A percentile compares a stretch with the other conserved stretches of the same genome.
Evolutionary conservation across 2,888 invertebrate species (phyloP).

Genomic region (Napeogenes inachia): DNA sequence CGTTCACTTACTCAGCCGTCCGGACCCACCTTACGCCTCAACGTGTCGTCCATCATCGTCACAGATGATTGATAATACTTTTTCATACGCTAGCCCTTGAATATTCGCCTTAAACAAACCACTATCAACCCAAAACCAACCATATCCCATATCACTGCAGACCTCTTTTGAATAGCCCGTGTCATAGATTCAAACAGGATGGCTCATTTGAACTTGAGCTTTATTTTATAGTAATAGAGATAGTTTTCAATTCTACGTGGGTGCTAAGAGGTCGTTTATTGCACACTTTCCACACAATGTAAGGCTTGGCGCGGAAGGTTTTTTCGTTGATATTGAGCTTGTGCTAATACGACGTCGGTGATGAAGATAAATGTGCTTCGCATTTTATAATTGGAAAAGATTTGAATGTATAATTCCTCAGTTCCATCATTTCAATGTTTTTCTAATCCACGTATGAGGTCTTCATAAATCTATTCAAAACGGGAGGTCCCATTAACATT

Average conservation of each 20-base stretch:
- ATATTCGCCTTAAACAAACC: conserved; percentile 46
- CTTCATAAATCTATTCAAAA: neutral
- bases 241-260: conserved; percentile 30
- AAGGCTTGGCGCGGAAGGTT: conserved; percentile 48
- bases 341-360: conserved; percentile 55
- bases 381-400: conserved; percentile 32
- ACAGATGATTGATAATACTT: conserved; percentile 70
- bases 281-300: conserved; percentile 61
- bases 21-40: conserved; percentile 38
- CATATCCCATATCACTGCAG: conserved; percentile 18
- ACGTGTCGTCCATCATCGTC: conserved; percentile 59
- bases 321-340: conserved; percentile 51
- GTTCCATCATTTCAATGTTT: conserved; percentile 8
- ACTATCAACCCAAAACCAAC: neutral
- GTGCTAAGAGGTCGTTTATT: conserved; percentile 49
- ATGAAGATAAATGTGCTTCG: conserved; percentile 35
- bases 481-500: no score
- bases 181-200: neutral
- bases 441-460: conserved; percentile 1
- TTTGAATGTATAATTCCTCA: conserved; percentile 29
- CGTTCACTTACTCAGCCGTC: conserved; percentile 31
- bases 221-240: conserved; percentile 28
- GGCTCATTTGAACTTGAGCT: conserved; percentile 24
- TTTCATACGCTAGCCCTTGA: conserved; percentile 51
- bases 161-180: conserved; percentile 22